These are phyloP conservation scores for Drosophila neutralis DNA, from an alignment of 2,888 invertebrate genomes.

Conservation along the genomic window DNA sequence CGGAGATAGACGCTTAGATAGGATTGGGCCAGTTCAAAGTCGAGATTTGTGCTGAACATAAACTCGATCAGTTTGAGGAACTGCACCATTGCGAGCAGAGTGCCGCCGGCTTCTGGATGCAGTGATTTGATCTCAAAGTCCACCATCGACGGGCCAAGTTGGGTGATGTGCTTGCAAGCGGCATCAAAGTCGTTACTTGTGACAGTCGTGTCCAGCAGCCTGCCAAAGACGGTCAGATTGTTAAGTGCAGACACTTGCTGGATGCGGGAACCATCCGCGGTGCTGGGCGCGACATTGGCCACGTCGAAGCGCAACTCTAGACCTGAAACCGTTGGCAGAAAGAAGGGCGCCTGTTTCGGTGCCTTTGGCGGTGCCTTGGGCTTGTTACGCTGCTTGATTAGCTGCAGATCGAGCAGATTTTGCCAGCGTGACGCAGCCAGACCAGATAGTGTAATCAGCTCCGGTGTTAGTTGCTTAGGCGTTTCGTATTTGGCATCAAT, in stretches of 20 bases:
- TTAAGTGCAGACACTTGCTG: conserved; percentile 87
- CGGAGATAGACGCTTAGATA: conserved; percentile 95
- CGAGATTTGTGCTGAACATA: conserved; percentile 90
- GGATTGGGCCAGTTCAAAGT: conserved; percentile 96
- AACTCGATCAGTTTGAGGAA: conserved; percentile 91
- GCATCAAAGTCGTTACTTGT: conserved; percentile 85
- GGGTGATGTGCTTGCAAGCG: conserved; percentile 86
- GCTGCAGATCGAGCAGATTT: conserved; percentile 93
- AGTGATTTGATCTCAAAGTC: conserved; percentile 95
- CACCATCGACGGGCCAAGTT: conserved; percentile 92
- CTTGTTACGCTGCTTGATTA: conserved; percentile 95
- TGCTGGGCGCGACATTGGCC: conserved; percentile 79
- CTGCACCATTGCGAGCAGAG: conserved; percentile 89
- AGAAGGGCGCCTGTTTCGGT: conserved; percentile 97
- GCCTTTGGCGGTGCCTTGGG: conserved; percentile 93
- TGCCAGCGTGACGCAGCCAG: conserved; percentile 96
- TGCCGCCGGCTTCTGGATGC: conserved; percentile 90
- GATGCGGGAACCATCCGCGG: conserved; percentile 86
- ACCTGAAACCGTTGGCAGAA: conserved; percentile 95
- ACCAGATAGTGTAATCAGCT: conserved; percentile 93
- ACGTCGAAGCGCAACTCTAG: conserved; percentile 93
- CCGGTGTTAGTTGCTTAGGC: conserved; percentile 85
- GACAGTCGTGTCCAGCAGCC: conserved; percentile 86
- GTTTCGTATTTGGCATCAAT: conserved; percentile 83
- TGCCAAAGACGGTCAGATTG: conserved; percentile 90